Evolutionary conservation across 2,113 vertebrate genomes (phyloP).

Genomic region (Ophiodon elongatus): DNA sequence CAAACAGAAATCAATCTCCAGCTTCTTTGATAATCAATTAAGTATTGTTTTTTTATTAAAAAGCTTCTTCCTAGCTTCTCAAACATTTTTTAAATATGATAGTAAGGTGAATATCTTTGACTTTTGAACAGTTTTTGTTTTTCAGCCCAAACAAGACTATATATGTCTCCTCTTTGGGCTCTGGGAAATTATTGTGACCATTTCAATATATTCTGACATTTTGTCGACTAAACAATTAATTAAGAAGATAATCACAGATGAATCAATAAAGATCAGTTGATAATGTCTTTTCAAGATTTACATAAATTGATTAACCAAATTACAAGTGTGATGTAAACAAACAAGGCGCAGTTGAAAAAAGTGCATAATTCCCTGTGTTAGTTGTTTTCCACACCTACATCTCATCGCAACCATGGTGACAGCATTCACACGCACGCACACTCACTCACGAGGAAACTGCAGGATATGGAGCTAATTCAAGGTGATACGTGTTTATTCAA

Average conservation of each 20-base stretch:
- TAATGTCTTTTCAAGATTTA: not conserved
- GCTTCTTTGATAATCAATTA: not conserved
- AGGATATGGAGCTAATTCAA: conserved; percentile 37
- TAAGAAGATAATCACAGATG: not conserved
- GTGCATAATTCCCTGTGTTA: not conserved
- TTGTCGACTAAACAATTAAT: no score
- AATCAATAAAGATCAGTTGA: not conserved
- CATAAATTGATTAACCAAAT: not conserved
- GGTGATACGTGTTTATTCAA: conserved; percentile 39
- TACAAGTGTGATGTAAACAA: not conserved
- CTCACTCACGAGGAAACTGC: not conserved
- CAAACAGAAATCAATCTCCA: not conserved
- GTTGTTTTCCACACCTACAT: not conserved
- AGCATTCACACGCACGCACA: not conserved
- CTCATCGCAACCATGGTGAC: not conserved
- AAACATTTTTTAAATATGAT: not conserved
- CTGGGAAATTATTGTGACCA: not conserved
- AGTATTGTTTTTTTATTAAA: not conserved
- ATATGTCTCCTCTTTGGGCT: not conserved
- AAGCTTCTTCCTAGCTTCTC: not conserved
- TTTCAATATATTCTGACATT: not conserved
- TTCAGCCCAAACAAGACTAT: not conserved
- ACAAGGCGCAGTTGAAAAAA: not conserved
- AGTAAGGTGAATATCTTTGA: not conserved
- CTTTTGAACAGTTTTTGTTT: not conserved